A percentile compares a stretch with the other conserved stretches of the same genome.
phyloP scores from a whole-genome alignment of 2,797 vertebrate species.

The Eulemur rubriventer region DNA sequence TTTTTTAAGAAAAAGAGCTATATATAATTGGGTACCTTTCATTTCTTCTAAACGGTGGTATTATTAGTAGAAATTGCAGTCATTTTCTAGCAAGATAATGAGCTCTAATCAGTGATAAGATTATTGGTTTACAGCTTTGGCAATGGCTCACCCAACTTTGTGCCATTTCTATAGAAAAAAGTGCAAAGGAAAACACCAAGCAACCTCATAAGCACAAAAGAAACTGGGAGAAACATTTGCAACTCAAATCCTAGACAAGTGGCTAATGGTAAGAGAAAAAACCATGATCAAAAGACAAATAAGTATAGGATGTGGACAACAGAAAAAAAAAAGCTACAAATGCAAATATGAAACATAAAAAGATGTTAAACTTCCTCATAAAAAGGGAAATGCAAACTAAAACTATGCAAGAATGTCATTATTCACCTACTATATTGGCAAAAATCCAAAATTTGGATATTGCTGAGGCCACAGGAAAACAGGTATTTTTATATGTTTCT shows the following conservation, averaged over 20 bases:
- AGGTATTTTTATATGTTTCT: not conserved
- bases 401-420: not conserved
- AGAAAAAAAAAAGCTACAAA: not conserved
- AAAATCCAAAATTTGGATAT: not conserved
- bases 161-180: not conserved
- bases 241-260: not conserved
- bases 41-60: not conserved
- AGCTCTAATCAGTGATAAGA: not conserved
- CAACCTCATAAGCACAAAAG: not conserved
- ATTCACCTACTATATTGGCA: not conserved
- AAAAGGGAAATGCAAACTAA: not conserved
- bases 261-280: not conserved
- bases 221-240: not conserved
- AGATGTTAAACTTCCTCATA: not conserved
- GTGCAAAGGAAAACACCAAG: not conserved
- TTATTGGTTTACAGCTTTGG: not conserved
- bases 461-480: not conserved
- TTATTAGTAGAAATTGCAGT: not conserved
- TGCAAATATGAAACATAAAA: not conserved
- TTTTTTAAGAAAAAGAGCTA: not conserved
- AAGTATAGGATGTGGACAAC: not conserved
- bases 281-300: not conserved
- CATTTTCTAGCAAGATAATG: not conserved
- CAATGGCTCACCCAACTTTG: not conserved
- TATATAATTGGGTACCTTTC: not conserved